Evolutionary conservation across 2,797 vertebrate species (phyloP), one percentile per base, ranked within the genome.

Genomic region (Lithobates pipiens): DNA sequence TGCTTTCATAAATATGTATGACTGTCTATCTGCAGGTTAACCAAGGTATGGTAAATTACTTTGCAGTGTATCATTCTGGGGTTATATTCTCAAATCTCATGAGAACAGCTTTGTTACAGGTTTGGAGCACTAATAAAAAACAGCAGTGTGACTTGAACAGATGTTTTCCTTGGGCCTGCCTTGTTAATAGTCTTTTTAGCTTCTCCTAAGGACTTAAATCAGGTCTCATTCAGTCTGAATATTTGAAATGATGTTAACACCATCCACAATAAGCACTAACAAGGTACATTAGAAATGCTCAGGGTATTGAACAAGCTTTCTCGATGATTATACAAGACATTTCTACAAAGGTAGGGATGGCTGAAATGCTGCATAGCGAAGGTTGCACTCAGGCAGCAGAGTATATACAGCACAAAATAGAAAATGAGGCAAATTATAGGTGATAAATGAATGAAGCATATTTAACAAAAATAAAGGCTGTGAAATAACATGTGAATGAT

Each of bases 71-170:
- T 93, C 90, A 91, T 94, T 93, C 67, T 92, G 90, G 90, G 91
- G 93, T 93, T 93, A 93, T 95, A 90, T 93, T 91, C 91, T 90
- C 77, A 78, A 70, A 18, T 77, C 84, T 86, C 84, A 3, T 34
- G 87, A 73, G 0, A 86, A 87, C 93, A 95, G 95, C 92, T 92
- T 93, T 91, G 92, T 89, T 92, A 90, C 67, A 87, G 91, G 94
- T 94, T 95, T 94, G 94, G 95, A 95, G 91, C 90, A 92, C 91
- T 95, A 95, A 96, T 95, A 95, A 95, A 93, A 93, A 93, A 90
- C 94, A 93, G 91, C 93, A 92, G 92, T 94, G 91, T 95, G 95
- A 96, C 95, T 94, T 93, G 91, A 97, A 95, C 95, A 95, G 94
- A 96, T 96, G 94, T 93, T 94, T 94, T 93, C 46, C 93, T 94